Base-by-base conservation (phyloP, 1,140 invertebrate species). In the Saccostrea echinata region DNA sequence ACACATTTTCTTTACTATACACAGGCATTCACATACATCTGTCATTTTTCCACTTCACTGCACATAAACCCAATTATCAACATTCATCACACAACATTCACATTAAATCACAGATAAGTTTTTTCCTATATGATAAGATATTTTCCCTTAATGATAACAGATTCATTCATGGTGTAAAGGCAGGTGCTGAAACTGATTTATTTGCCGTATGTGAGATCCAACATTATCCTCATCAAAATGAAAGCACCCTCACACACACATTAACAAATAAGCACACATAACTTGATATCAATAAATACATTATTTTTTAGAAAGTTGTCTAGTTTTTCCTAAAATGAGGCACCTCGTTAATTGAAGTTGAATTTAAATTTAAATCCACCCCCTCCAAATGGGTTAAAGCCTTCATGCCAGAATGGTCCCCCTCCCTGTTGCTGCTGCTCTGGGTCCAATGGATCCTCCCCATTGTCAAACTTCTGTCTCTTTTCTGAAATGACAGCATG, bases 381-480 rank as follows among this genome's bases (percentile, higher is more conserved):
- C 76, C 96, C 95, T 91, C 96, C 96, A 94, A 97, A 97, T 89
- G 97, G 97, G 95, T 97, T 97, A 92, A 97, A 97, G 64, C 97
- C 97, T 57, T 94, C 92, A 61, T 94, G 93, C 83, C 91, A 93
- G 88, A 94, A 95, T 35, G 95, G 94, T 11, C 88, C 88, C n/a
- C 88, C 91, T 33, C 91, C 92, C 6, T 91, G 85, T 33, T 94
- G 92, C 86, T 96, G 96, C 11, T 96, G 96, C 95, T 99, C 98
- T 0, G 99, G 99, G 96, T 99, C 99, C 71, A 99, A 95, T 0
- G 99, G 99, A 97, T 99, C 99, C 92, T 98, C 97, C 84, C 99
- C 99, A 91, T 96, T 96, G 95, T 99, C 99, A 95, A 98, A 99
- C 94, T 98, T 98, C 88, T 97, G 96, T 89, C 98, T 96, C 95